phyloP scores from a whole-genome alignment of 2,888 invertebrate species.

The Eupithecia pulchellata region DNA sequence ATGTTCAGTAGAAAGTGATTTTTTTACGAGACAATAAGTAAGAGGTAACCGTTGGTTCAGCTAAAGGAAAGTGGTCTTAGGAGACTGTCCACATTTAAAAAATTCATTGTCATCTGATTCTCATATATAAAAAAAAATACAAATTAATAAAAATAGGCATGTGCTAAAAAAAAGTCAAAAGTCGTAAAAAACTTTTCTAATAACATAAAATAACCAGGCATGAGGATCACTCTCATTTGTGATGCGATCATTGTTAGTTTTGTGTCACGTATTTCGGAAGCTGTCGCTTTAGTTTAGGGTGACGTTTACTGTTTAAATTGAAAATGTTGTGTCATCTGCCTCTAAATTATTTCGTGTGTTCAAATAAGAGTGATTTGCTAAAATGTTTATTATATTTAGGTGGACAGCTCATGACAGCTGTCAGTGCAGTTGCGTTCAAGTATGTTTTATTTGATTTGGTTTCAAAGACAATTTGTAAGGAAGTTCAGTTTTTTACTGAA shows the following conservation, averaged over 20 bases:
- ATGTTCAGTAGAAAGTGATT: no score
- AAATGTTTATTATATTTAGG: slow-evolving; percentile 48
- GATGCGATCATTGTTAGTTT: slow-evolving; percentile 29
- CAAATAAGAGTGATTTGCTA: slow-evolving; percentile 59
- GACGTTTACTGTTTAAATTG: slow-evolving; percentile 53
- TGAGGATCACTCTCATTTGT: slow-evolving; percentile 28
- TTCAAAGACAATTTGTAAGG: slow-evolving; percentile 1
- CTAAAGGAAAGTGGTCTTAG: no score
- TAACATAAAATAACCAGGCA: no score
- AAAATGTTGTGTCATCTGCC: slow-evolving; percentile 62
- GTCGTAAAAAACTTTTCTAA: no score
- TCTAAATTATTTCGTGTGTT: slow-evolving; percentile 48
- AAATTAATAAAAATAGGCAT: no score
- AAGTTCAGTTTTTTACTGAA: slow-evolving; percentile 14
- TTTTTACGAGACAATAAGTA: no score
- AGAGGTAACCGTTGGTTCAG: no score
- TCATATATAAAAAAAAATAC: no score
- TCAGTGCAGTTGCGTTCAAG: slow-evolving; percentile 26
- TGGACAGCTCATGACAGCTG: slow-evolving; percentile 46
- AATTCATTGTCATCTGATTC: no score
- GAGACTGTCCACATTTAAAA: no score
- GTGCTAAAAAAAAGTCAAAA: no score
- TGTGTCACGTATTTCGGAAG: slow-evolving; percentile 54
- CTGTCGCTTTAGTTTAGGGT: slow-evolving; percentile 64
- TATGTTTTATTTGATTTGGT: slow-evolving; percentile 22